Evolutionary conservation across 2,888 invertebrate genomes (phyloP).

Genomic region (Caenorhabditis doughertyi): DNA sequence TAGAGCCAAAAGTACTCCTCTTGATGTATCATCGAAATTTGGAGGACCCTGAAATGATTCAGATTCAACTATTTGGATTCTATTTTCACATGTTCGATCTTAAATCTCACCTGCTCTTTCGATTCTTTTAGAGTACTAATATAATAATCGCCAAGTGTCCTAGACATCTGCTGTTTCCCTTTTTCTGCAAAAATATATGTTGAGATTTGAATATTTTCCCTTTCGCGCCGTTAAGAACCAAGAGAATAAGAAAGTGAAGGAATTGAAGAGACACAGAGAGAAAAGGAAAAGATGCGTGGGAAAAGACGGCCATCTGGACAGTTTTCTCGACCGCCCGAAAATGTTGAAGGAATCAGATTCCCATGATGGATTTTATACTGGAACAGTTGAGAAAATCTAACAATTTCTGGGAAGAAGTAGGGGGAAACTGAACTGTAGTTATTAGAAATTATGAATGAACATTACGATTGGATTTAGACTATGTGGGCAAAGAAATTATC

Average conservation of each 20-base stretch:
- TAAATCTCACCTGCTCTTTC: conserved; percentile 37
- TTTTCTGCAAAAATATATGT: conserved; percentile 9
- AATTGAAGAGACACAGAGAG: conserved; percentile 16
- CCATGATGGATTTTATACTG: background rate
- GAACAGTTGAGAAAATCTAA: too few species aligned
- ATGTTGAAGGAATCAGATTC: background rate
- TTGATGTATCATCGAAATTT: conserved; percentile 53
- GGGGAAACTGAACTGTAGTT: too few species aligned
- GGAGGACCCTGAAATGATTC: conserved; percentile 51
- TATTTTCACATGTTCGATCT: background rate
- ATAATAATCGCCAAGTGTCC: conserved; percentile 12
- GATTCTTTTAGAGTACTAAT: conserved; percentile 9
- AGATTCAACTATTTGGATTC: too few species aligned
- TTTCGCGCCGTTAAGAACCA: conserved; percentile 25
- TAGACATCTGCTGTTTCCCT: conserved; percentile 1
- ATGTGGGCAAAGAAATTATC: background rate
- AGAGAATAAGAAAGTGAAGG: conserved; percentile 10
- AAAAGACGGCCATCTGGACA: conserved; percentile 17
- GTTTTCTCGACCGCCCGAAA: conserved; percentile 37
- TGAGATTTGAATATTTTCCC: conserved; percentile 14
- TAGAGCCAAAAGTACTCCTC: conserved; percentile 65
- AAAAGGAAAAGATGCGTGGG: conserved; percentile 10
- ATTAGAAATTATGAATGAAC: too few species aligned
- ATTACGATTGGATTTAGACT: too few species aligned
- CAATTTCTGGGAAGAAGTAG: too few species aligned